A percentile compares a stretch with the other conserved stretches of the same genome.
Conservation (phyloP, 2,113 vertebrate genomes). For the Campylomormyrus numenius region DNA sequence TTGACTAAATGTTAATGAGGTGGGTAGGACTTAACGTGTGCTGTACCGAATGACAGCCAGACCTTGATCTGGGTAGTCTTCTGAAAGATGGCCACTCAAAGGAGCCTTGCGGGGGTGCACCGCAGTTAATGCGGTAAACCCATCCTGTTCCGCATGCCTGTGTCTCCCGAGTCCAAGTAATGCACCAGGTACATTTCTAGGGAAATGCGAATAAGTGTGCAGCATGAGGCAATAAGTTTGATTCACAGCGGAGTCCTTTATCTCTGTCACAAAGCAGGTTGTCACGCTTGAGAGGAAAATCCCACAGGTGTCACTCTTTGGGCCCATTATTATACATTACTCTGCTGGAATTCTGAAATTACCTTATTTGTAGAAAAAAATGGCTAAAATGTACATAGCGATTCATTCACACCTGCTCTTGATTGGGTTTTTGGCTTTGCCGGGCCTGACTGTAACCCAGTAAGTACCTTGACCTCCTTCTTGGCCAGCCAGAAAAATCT, state of each 20-base stretch:
- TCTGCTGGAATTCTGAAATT: background rate
- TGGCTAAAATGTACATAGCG: background rate
- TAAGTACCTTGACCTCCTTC: background rate
- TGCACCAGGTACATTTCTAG: background rate
- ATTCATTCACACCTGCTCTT: background rate
- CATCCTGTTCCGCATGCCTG: background rate
- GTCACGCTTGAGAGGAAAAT: background rate
- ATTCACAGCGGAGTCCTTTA: background rate
- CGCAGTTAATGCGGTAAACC: background rate
- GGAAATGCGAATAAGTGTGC: slow-evolving; percentile 1
- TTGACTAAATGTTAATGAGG: background rate
- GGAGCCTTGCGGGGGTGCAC: background rate
- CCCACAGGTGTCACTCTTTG: background rate
- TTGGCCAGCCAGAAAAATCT: background rate
- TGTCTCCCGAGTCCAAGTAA: background rate
- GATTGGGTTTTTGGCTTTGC: background rate
- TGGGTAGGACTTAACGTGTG: background rate
- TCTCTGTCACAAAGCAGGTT: background rate
- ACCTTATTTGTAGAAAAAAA: background rate
- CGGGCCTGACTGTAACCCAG: background rate
- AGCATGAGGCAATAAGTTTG: background rate
- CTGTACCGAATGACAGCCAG: background rate
- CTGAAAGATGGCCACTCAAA: background rate
- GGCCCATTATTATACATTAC: background rate
- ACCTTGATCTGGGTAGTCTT: background rate